Base-by-base conservation (phyloP, 2,113 vertebrate species). In the Struthio camelus region DNA sequence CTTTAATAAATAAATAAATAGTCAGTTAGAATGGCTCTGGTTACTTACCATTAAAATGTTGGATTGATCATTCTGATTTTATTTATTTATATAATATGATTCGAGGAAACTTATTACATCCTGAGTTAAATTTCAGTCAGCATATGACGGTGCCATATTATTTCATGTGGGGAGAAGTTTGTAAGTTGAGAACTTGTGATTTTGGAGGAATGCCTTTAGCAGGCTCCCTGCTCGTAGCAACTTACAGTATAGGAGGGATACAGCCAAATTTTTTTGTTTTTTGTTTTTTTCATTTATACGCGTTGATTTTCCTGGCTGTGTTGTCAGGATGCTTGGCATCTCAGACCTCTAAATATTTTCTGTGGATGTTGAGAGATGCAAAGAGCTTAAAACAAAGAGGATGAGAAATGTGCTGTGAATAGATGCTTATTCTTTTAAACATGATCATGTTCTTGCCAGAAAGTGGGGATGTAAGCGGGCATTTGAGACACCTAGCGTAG, bases 181-280 rank as follows among this genome's bases (percentile, higher is more conserved):
- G 69, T 83, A 80, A 94, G 48, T 10, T 93, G 93, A 92, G 93
- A 97, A 84, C 19, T 79, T 92, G 54, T 75, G 58, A 94, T 91
- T 83, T 85, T 77, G 69, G 54, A 96, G 54, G 71, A 91, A 46
- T 89, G 81, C 58, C 40, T 97, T 93, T 80, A 1, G 0, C 86
- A 90, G 42, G 38, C 64, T 94, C 0, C 0, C n/a, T 93, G 64
- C 56, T 86, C 34, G 9, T 56, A 94, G 83, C 88, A 93, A 42
- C 50, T 91, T 64, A 50, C 48, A 87, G 78, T 72, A 46, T 46
- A 40, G 20, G 40, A 91, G 24, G 11, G 50, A 56, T 92, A 59
- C 20, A 90, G 73, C 73, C 88, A 81, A 90, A 93, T 61, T 53
- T 58, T 84, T 85, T 56, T 64, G n/a, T 9, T 4, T 59, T 36